Conservation (phyloP, 2,888 invertebrate species). For the Troglohyphantes excavatus region DNA sequence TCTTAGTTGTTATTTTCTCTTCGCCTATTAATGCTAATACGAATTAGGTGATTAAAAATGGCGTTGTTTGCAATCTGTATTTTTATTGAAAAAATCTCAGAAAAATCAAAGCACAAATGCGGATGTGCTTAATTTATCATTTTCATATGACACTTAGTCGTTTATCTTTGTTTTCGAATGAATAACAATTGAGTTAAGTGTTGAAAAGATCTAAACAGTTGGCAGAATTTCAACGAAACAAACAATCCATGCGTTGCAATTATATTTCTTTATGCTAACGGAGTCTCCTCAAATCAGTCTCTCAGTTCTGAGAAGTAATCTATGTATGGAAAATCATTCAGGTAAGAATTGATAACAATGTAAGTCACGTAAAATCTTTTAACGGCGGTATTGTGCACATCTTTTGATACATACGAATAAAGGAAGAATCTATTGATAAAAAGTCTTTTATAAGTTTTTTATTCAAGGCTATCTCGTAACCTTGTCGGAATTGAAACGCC, state of each 20-base stretch:
- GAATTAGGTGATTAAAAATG: too few species aligned
- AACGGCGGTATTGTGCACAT: slow-evolving; percentile 19
- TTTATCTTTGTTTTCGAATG: too few species aligned
- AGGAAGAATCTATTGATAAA: slow-evolving; percentile 33
- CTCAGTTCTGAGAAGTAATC: background rate
- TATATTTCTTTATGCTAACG: slow-evolving; percentile 5
- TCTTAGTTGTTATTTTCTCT: too few species aligned
- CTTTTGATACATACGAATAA: slow-evolving; percentile 26
- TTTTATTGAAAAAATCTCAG: too few species aligned
- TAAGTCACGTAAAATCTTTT: background rate
- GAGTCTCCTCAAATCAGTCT: background rate
- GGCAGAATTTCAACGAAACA: background rate
- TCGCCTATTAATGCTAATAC: too few species aligned
- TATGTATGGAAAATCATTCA: slow-evolving; percentile 37
- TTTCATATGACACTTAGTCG: too few species aligned
- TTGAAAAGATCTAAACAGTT: too few species aligned
- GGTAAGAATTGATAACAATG: slow-evolving; percentile 32
- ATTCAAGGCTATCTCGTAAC: slow-evolving; percentile 53
- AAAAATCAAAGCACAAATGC: too few species aligned
- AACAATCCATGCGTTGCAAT: background rate
- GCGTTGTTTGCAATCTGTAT: too few species aligned
- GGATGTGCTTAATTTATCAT: too few species aligned
- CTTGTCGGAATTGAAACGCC: slow-evolving; percentile 33
- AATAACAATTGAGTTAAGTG: too few species aligned
- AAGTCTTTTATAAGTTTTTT: slow-evolving; percentile 29